phyloP scores from a whole-genome alignment of 2,888 invertebrate genomes.

The Synanthedon tipuliformis region DNA sequence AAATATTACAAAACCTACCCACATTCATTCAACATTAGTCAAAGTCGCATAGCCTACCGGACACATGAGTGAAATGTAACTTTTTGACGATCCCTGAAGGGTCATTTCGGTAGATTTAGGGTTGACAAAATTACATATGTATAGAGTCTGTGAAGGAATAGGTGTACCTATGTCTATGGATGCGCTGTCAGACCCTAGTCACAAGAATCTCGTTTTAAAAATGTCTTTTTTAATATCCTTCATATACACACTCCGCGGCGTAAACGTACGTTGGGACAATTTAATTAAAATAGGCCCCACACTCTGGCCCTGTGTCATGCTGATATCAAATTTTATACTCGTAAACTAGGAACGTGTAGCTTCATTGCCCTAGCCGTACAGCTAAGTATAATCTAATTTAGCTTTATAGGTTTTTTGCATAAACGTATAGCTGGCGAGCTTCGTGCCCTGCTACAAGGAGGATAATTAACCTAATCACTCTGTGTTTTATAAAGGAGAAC shows the following conservation, averaged over 20 bases:
- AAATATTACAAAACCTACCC: no score
- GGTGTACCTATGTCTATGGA: slow-evolving; percentile 4
- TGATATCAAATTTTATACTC: slow-evolving; percentile 14
- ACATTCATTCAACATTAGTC: neutral
- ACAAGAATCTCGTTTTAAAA: slow-evolving; percentile 29
- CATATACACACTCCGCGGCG: slow-evolving; percentile 11
- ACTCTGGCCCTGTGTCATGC: slow-evolving; percentile 11
- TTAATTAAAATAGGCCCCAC: slow-evolving; percentile 22
- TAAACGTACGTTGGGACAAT: slow-evolving; percentile 15
- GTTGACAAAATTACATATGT: slow-evolving; percentile 7
- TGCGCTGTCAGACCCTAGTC: slow-evolving; percentile 50
- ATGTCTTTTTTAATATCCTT: slow-evolving; percentile 18
- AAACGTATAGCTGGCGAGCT: slow-evolving; percentile 16
- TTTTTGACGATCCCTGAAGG: neutral
- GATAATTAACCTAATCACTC: slow-evolving; percentile 32
- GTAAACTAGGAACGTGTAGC: slow-evolving; percentile 7
- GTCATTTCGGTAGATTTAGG: neutral
- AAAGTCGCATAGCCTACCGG: neutral
- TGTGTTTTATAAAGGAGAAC: neutral
- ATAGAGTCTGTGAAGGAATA: slow-evolving; percentile 34
- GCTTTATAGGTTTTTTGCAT: slow-evolving; percentile 14
- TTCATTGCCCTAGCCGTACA: neutral
- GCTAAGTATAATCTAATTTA: slow-evolving; percentile 9
- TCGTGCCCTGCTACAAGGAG: slow-evolving; percentile 16
- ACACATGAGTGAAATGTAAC: neutral